A percentile compares a stretch with the other conserved stretches of the same genome.
Evolutionary conservation across 2,797 vertebrate genomes (phyloP).

Genomic region (Phalanger gymnotis): DNA sequence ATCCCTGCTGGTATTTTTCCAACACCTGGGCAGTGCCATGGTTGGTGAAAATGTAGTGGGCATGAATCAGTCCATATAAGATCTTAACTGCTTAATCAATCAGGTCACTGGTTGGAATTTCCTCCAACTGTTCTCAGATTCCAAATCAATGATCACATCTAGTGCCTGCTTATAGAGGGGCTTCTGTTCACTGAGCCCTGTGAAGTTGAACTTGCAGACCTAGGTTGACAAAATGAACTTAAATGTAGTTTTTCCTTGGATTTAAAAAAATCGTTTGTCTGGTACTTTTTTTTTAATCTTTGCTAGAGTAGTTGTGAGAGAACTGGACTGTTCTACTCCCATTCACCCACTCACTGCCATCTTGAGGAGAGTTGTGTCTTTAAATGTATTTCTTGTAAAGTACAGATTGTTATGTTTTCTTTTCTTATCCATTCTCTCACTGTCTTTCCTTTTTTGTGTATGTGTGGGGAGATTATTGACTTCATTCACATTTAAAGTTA

Average conservation of each 20-base stretch:
- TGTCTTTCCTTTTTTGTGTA: background rate
- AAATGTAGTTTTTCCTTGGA: background rate
- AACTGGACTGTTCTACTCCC: background rate
- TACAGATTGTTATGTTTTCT: background rate
- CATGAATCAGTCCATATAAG: constrained; percentile 95
- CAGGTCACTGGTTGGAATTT: constrained; percentile 96
- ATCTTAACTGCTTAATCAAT: constrained; percentile 96
- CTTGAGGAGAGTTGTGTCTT: background rate
- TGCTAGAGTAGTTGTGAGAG: background rate
- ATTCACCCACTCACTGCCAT: background rate
- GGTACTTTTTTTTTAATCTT: background rate
- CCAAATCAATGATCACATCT: constrained; percentile 95
- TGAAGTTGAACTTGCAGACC: constrained; percentile 92
- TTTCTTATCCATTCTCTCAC: background rate
- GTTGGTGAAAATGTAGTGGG: constrained; percentile 96
- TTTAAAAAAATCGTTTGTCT: background rate
- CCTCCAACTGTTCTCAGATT: constrained; percentile 96
- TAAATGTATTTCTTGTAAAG: background rate
- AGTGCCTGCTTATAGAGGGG: constrained; percentile 94
- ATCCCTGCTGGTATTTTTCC: constrained; percentile 95
- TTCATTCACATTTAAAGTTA: background rate
- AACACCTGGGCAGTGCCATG: constrained; percentile 96
- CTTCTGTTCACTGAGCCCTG: constrained; percentile 95
- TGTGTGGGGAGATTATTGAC: background rate
- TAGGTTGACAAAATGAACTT: background rate